Evolutionary conservation across 2,888 invertebrate genomes (phyloP).

Genomic region (Sinohyriopsis cumingii): DNA sequence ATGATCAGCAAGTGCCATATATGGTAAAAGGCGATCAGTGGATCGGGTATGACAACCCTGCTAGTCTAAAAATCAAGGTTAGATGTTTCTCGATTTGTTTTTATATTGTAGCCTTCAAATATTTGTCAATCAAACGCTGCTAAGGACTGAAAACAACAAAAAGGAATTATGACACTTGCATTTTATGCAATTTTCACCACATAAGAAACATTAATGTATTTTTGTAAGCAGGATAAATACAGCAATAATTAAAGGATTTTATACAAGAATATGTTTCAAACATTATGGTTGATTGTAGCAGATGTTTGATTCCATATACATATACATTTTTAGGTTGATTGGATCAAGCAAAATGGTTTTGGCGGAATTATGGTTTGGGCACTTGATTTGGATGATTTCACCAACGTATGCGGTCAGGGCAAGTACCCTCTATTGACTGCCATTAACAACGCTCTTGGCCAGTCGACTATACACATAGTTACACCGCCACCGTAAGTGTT

Average conservation of each 20-base stretch:
- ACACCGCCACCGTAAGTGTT: neutral
- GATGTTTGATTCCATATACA: too few species aligned
- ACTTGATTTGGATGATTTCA: slow-evolving; percentile 54
- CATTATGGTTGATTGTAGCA: too few species aligned
- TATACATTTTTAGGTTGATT: slow-evolving; percentile 37
- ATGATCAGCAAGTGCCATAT: slow-evolving; percentile 78
- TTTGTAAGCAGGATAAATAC: too few species aligned
- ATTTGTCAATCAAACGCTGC: too few species aligned
- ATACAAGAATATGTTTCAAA: too few species aligned
- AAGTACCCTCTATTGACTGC: slow-evolving; percentile 53
- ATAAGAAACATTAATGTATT: too few species aligned
- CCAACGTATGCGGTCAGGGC: slow-evolving; percentile 47
- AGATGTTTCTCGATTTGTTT: too few species aligned
- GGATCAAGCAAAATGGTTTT: slow-evolving; percentile 43
- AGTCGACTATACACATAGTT: neutral
- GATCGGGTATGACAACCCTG: slow-evolving; percentile 60
- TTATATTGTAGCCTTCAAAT: neutral
- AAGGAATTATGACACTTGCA: too few species aligned
- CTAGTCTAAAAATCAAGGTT: slow-evolving; percentile 59
- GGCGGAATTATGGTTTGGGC: slow-evolving; percentile 59
- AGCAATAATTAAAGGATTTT: too few species aligned
- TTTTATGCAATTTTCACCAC: too few species aligned
- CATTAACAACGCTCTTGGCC: slow-evolving; percentile 36
- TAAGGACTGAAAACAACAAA: too few species aligned
- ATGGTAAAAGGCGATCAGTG: slow-evolving; percentile 53